A percentile compares a stretch with the other conserved stretches of the same genome.
Evolutionary conservation across 2,113 vertebrate species (phyloP).

Genomic region (Odontophorus gujanensis): DNA sequence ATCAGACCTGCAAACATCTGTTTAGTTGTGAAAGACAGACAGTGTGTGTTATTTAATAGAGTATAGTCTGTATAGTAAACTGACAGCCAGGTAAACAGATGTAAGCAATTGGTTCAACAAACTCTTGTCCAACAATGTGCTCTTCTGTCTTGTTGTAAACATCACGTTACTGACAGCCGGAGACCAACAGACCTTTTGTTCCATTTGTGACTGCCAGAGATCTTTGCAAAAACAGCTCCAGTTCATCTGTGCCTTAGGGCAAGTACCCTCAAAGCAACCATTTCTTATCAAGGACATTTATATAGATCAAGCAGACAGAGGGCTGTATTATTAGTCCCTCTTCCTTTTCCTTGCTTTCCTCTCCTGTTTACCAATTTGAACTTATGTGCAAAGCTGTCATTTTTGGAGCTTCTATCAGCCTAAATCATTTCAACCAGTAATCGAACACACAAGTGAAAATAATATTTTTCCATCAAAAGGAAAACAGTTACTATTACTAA

Average conservation of each 20-base stretch:
- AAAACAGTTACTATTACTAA: conserved; percentile 29
- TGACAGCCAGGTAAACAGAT: not conserved
- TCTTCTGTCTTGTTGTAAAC: conserved; percentile 44
- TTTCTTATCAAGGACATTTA: not conserved
- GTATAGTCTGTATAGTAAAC: not conserved
- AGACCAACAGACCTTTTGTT: not conserved
- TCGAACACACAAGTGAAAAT: not conserved
- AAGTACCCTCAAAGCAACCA: not conserved
- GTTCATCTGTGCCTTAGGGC: not conserved
- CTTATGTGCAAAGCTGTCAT: not conserved
- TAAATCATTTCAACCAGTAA: conserved; percentile 30
- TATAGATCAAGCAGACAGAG: not conserved
- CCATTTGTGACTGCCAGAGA: not conserved
- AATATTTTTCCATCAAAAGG: not conserved
- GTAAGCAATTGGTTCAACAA: not conserved
- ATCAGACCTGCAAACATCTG: not conserved
- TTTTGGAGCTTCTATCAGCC: not conserved
- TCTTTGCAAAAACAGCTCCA: not conserved
- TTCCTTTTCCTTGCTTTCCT: not conserved
- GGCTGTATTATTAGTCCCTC: not conserved
- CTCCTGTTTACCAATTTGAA: not conserved
- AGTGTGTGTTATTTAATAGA: conserved; percentile 8
- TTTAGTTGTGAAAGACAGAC: not conserved
- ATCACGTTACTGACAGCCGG: conserved; percentile 21
- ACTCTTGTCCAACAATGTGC: conserved; percentile 17